These are phyloP conservation scores for Iguana delicatissima DNA, from an alignment of 2,797 vertebrate species.

Conservation along the genomic window DNA sequence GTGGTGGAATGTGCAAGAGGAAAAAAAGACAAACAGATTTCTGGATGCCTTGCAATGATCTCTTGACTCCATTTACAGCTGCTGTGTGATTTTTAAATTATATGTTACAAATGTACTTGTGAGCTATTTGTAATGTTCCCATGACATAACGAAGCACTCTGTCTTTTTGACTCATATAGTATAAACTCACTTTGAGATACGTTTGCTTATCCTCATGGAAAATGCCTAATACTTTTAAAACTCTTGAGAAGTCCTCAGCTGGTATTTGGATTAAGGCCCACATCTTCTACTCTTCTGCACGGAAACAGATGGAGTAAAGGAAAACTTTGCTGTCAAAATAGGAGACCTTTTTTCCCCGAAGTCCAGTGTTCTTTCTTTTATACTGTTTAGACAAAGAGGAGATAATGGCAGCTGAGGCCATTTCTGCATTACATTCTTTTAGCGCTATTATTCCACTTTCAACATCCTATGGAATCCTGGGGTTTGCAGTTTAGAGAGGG, in stretches of 20 bases:
- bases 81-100: neutral
- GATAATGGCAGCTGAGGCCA: neutral
- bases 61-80: slow-evolving; percentile 20
- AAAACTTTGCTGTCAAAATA: neutral
- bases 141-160: neutral
- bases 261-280: neutral
- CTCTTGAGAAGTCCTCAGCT: slow-evolving; percentile 14
- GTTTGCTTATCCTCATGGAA: neutral
- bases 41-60: slow-evolving; percentile 5
- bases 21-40: neutral
- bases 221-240: slow-evolving; percentile 29
- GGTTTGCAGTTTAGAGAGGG: no score
- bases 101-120: slow-evolving; percentile 11
- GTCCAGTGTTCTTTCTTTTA: neutral
- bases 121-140: slow-evolving; percentile 28
- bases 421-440: no score
- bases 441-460: no score
- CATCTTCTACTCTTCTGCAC: neutral
- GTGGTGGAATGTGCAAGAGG: slow-evolving; percentile 11
- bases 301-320: neutral
- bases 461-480: no score
- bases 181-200: slow-evolving; percentile 30
- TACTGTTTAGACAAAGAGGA: slow-evolving; percentile 4
- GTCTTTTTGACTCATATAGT: neutral
- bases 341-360: slow-evolving; percentile 20